Evolutionary conservation across 1,140 invertebrate species (phyloP).

Genomic region (Ceratitis capitata): DNA sequence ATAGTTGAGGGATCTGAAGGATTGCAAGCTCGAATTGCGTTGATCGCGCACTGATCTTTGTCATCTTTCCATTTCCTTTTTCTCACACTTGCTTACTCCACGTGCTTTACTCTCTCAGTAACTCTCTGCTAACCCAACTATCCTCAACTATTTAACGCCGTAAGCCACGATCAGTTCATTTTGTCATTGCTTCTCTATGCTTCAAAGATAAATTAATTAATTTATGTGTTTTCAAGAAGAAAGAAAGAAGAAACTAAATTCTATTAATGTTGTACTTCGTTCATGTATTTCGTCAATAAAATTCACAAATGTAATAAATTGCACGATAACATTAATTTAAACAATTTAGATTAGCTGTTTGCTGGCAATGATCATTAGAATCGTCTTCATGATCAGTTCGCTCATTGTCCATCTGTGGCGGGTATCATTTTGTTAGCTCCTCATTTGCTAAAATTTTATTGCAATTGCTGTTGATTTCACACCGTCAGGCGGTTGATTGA

Average conservation of each 20-base stretch:
- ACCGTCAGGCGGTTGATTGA: not conserved
- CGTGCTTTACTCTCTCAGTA: not conserved
- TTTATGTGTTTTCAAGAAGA: not conserved
- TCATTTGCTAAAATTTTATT: not conserved
- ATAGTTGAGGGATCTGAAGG: too few relatives aligned
- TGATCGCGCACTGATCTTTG: too few relatives aligned
- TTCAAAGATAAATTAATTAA: slow-evolving; percentile 29
- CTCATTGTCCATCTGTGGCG: not conserved
- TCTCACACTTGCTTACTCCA: not conserved
- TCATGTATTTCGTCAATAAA: not conserved
- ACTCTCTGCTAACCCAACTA: not conserved
- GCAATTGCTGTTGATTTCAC: not conserved
- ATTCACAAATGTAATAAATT: not conserved
- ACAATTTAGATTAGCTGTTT: not conserved
- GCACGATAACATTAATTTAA: not conserved
- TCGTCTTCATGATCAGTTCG: not conserved
- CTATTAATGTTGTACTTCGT: not conserved
- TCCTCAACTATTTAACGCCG: not conserved
- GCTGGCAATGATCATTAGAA: not conserved
- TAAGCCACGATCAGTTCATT: not conserved
- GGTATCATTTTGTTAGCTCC: not conserved
- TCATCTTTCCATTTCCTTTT: not conserved
- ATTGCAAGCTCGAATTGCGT: too few relatives aligned
- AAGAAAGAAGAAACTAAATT: too few relatives aligned
- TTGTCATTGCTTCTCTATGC: not conserved